These are phyloP conservation scores for Gracilinanus agilis DNA, from an alignment of 2,113 vertebrate genomes.

Conservation along the genomic window DNA sequence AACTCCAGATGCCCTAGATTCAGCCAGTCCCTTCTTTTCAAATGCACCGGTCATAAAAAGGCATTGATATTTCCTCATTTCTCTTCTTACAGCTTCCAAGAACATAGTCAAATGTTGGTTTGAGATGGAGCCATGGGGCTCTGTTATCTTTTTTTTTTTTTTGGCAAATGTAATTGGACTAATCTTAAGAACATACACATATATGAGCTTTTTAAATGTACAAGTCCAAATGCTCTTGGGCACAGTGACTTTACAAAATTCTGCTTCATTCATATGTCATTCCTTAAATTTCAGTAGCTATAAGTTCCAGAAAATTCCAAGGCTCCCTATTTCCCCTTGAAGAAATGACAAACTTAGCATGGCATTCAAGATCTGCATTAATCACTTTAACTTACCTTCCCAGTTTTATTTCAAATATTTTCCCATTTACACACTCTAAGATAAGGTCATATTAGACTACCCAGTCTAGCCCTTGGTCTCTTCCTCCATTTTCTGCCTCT, in stretches of 20 bases:
- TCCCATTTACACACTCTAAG: not conserved
- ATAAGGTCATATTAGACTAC: not conserved
- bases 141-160: not conserved
- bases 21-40: not conserved
- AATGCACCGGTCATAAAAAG: not conserved
- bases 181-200: not conserved
- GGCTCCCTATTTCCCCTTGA: not conserved
- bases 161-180: not conserved
- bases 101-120: not conserved
- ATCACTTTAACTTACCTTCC: not conserved
- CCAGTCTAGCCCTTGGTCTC: not conserved
- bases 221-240: not conserved
- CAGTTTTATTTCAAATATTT: not conserved
- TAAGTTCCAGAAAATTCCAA: not conserved
- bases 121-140: not conserved
- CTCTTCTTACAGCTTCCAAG: not conserved
- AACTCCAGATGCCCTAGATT: constrained; percentile 13
- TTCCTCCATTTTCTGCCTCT: not conserved
- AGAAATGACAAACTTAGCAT: not conserved
- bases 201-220: not conserved
- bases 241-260: not conserved
- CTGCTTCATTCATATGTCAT: not conserved
- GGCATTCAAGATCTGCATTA: not conserved
- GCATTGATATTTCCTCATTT: not conserved
- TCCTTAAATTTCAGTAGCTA: not conserved